Conservation (phyloP, 2,797 vertebrate genomes). For the Syndactyla subalaris region DNA sequence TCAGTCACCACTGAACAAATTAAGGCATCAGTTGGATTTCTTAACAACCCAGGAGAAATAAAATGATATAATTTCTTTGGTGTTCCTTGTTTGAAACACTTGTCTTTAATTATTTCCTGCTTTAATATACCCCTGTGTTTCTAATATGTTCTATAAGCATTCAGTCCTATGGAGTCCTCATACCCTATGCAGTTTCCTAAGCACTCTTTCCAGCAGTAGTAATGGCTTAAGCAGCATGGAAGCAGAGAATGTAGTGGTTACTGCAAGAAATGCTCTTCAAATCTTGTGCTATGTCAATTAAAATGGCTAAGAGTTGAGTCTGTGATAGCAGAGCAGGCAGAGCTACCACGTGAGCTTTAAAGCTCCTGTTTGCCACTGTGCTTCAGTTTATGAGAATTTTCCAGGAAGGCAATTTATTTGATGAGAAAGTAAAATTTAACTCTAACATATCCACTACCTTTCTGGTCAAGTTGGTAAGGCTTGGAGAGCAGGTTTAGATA, state of each 20-base stretch:
- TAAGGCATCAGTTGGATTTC: neutral
- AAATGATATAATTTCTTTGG: neutral
- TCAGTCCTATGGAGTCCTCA: neutral
- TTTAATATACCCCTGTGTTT: neutral
- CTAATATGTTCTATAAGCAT: neutral
- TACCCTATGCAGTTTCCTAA: neutral
- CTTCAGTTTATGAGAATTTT: neutral
- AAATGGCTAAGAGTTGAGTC: neutral
- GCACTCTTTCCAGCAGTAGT: neutral
- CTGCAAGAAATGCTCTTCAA: slow-evolving; percentile 1
- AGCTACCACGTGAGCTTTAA: neutral
- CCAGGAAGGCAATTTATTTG: neutral
- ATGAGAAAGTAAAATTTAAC: neutral
- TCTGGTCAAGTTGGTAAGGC: neutral
- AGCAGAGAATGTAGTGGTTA: neutral
- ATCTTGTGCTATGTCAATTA: slow-evolving; percentile 1
- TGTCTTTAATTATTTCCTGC: slow-evolving; percentile 1
- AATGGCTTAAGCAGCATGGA: neutral
- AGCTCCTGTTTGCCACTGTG: neutral
- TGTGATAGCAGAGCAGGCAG: neutral
- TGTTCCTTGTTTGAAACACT: neutral
- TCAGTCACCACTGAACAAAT: neutral
- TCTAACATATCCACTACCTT: neutral
- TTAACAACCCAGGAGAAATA: neutral
- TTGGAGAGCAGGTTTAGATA: neutral